Evolutionary conservation across 1,140 invertebrate genomes (phyloP).

Genomic region (Drosophila tristis): DNA sequence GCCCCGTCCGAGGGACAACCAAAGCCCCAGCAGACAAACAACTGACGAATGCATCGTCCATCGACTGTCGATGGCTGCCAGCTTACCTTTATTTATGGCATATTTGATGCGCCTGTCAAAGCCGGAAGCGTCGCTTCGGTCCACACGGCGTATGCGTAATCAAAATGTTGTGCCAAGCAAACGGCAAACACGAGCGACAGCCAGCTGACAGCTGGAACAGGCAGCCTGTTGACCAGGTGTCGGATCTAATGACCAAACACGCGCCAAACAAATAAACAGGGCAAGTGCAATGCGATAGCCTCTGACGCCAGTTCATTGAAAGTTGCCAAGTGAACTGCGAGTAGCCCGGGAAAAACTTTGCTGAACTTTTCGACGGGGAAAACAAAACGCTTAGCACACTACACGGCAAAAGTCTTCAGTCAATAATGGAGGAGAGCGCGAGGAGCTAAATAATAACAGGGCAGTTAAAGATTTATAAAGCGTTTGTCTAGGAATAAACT

Average conservation of each 20-base stretch:
- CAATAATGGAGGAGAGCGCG: too few species aligned
- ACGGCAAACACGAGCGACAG: slow-evolving; percentile 65
- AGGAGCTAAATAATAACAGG: too few species aligned
- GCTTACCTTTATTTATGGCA: slow-evolving; percentile 63
- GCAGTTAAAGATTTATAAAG: too few species aligned
- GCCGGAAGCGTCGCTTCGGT: slow-evolving; percentile 39
- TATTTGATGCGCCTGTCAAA: slow-evolving; percentile 69
- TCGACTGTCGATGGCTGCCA: slow-evolving; percentile 35
- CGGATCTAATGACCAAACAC: slow-evolving; percentile 71
- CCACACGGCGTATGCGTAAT: slow-evolving; percentile 73
- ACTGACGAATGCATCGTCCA: slow-evolving; percentile 46
- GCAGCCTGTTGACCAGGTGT: slow-evolving; percentile 54
- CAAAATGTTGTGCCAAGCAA: slow-evolving; percentile 74
- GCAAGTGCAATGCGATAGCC: slow-evolving; percentile 27
- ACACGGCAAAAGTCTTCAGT: too few species aligned
- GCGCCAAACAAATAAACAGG: slow-evolving; percentile 43
- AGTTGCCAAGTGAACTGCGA: too few species aligned
- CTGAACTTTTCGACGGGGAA: too few species aligned
- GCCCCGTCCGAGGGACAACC: slow-evolving; percentile 12
- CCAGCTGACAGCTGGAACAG: slow-evolving; percentile 1
- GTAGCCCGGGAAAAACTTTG: too few species aligned
- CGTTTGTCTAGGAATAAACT: too few species aligned
- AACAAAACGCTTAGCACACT: too few species aligned
- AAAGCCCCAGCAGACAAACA: slow-evolving; percentile 48
- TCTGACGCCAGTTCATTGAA: background rate